Conservation (phyloP, 2,888 invertebrate species). For the Prostheceraeus crozeri region DNA sequence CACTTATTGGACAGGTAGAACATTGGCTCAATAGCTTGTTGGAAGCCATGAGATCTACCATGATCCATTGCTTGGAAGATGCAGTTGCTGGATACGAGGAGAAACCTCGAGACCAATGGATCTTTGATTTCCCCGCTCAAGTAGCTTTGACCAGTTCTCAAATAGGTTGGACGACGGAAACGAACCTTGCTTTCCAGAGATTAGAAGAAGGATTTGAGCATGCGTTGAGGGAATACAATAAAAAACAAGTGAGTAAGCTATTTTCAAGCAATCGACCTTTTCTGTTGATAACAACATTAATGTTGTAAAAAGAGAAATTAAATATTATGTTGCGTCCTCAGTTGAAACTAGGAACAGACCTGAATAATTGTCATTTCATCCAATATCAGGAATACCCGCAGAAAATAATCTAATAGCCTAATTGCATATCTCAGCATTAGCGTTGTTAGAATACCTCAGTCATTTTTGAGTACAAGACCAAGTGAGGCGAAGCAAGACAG, state of each 20-base stretch:
- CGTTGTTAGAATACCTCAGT: too few relatives aligned
- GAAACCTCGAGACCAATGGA: constrained; percentile 86
- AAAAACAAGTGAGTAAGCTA: constrained; percentile 58
- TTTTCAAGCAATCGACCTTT: too few relatives aligned
- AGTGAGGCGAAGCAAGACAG: too few relatives aligned
- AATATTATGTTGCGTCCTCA: too few relatives aligned
- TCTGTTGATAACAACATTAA: too few relatives aligned
- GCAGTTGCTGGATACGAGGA: constrained; percentile 81
- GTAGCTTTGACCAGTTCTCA: constrained; percentile 86
- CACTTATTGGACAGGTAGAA: constrained; percentile 77
- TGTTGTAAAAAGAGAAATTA: too few relatives aligned
- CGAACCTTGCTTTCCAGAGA: constrained; percentile 76
- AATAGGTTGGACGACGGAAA: constrained; percentile 95
- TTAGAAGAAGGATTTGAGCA: constrained; percentile 91
- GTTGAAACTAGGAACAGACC: too few relatives aligned
- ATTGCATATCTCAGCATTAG: too few relatives aligned
- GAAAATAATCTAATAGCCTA: too few relatives aligned
- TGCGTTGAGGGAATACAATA: constrained; percentile 82
- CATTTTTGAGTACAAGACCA: too few relatives aligned
- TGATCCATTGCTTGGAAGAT: constrained; percentile 74
- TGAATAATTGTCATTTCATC: too few relatives aligned
- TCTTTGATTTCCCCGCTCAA: constrained; percentile 92
- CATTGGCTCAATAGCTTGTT: constrained; percentile 82
- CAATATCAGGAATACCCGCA: too few relatives aligned
- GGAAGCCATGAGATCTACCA: constrained; percentile 72